Conservation (phyloP, 2,113 vertebrate species). For the Rana temporaria region DNA sequence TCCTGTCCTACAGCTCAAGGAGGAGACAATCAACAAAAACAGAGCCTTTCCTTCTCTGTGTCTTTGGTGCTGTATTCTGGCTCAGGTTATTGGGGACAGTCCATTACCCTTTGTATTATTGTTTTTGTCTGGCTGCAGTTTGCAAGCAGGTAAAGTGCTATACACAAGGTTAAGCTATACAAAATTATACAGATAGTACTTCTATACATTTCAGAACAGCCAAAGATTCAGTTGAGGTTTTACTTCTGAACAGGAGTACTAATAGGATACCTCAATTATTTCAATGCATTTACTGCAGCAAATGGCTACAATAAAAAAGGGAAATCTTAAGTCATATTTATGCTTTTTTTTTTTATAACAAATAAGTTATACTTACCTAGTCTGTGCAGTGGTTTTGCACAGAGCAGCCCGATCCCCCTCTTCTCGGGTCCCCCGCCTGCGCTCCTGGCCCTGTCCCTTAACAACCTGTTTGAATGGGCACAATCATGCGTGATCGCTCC, state of each 20-base stretch:
- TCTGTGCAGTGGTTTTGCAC: too few species aligned
- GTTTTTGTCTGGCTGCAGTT: neutral
- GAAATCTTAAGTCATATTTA: too few species aligned
- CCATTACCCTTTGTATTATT: neutral
- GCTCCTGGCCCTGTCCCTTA: too few species aligned
- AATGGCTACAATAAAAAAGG: neutral
- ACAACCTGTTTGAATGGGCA: too few species aligned
- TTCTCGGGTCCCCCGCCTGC: too few species aligned
- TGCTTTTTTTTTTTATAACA: too few species aligned
- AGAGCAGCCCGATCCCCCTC: too few species aligned
- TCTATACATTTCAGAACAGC: neutral
- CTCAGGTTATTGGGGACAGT: slow-evolving; percentile 21
- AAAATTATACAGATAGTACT: slow-evolving; percentile 30
- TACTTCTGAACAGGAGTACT: neutral
- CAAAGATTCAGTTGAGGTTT: neutral
- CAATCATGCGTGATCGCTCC: too few species aligned
- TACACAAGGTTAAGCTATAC: slow-evolving; percentile 24
- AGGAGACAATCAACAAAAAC: neutral
- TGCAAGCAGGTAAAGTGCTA: slow-evolving; percentile 18
- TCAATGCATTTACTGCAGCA: neutral
- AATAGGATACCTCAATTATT: neutral
- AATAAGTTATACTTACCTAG: neutral
- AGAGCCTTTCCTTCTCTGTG: neutral
- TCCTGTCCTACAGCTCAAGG: neutral
- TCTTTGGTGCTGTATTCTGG: neutral